Evolutionary conservation across 2,888 invertebrate species (phyloP), one percentile per base, ranked within the genome.

Genomic region (Mactromeris polynyma): DNA sequence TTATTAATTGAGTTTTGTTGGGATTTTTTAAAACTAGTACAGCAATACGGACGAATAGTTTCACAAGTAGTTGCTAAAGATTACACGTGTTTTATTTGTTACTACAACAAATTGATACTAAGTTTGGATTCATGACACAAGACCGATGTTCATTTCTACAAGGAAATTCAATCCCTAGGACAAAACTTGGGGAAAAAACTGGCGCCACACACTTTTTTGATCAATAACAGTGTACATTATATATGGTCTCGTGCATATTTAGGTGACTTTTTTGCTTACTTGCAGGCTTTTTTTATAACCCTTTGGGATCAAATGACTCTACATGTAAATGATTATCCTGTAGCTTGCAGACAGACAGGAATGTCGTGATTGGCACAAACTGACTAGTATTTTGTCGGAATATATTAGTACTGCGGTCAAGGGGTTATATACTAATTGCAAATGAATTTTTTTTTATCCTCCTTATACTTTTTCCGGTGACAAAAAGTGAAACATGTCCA

Each of bases 361-460:
- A 31, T 26, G 82, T 14, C 64, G 36, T 82, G 82, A 82, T 82
- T 58, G 82, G 82, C 64, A 64, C n/a, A 38, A 64, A 36, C 64
- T 82, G 82, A 64, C 82, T 54, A n/a, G 38, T 21, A 31, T 58
- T 64, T 40, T 58, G 82, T 82, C 82, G 36, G 82, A 40, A 64
- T 38, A 82, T 64, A 58, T 64, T 64, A 80, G 46, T 42, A 51
- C 46, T 1, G 46, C 46, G 51, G 80, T 80, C 80, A 82, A 58
- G 33, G n/a, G 81, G 54, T 81, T 82, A 64, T 9, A 40, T 64
- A 58, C 14, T 64, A 73, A 33, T 73, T 33, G 33, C 31, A 73
- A 33, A 73, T 33, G 17, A 33, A 73, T 36, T 31, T 36, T 36
- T 14, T 7, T 36, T 73, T 1, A 7, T 33, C 33, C 9, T 26